phyloP scores from a whole-genome alignment of 2,888 invertebrate genomes.

The Drosophila prolongata region DNA sequence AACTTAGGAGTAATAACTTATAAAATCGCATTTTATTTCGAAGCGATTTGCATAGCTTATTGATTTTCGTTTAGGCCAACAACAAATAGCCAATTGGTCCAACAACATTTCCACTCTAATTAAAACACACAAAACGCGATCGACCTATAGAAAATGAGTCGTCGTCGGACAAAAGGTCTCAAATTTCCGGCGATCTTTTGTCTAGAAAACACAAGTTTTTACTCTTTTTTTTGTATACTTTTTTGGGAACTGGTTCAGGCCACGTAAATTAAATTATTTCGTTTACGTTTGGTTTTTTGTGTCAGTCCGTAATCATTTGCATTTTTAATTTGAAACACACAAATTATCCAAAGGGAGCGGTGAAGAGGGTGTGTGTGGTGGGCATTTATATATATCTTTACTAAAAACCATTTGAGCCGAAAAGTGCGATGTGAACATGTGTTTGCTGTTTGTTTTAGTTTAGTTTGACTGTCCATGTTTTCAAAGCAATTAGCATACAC shows the following conservation, averaged over 20 bases:
- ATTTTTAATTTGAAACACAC: conserved; percentile 76
- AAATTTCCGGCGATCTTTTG: conserved; percentile 63
- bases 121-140: conserved; percentile 66
- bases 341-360: conserved; percentile 44
- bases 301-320: conserved; percentile 63
- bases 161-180: conserved; percentile 57
- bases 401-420: conserved; percentile 39
- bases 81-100: conserved; percentile 58
- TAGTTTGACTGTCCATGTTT: conserved; percentile 36
- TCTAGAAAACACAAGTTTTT: conserved; percentile 18
- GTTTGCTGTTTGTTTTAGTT: conserved; percentile 52
- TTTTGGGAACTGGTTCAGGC: conserved; percentile 46
- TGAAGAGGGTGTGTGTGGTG: background rate
- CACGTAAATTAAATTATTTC: conserved; percentile 72
- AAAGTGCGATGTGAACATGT: conserved; percentile 77
- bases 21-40: conserved; percentile 65
- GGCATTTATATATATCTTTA: conserved; percentile 21
- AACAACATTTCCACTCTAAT: conserved; percentile 67
- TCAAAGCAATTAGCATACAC: conserved; percentile 56
- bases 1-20: conserved; percentile 78
- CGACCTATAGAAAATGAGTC: conserved; percentile 54
- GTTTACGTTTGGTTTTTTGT: conserved; percentile 15
- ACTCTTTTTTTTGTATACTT: conserved; percentile 8
- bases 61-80: conserved; percentile 54
- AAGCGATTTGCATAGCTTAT: conserved; percentile 69